Conservation (phyloP, 2,888 invertebrate species). For the Eupithecia abbreviata region DNA sequence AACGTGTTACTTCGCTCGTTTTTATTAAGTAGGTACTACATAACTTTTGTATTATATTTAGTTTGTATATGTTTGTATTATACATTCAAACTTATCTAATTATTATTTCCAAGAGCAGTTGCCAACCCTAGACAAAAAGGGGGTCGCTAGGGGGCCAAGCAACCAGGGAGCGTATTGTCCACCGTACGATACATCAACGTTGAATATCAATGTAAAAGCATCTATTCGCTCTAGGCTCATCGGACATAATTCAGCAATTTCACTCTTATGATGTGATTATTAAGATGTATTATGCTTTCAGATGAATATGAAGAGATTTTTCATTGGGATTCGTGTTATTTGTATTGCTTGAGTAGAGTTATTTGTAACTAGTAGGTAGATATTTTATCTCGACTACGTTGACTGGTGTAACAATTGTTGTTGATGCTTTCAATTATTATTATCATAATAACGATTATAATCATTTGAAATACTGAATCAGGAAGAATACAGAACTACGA, state of each 20-base stretch:
- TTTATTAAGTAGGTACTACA: neutral
- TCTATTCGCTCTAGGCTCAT: constrained; percentile 65
- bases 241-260: constrained; percentile 70
- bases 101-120: neutral
- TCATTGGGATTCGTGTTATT: constrained; percentile 41
- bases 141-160: constrained; percentile 53
- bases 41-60: no score
- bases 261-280: constrained; percentile 68
- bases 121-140: constrained; percentile 57
- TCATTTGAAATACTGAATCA: no score
- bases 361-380: constrained; percentile 2
- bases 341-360: constrained; percentile 32
- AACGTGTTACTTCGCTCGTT: no score
- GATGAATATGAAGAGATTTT: constrained; percentile 40
- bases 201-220: constrained; percentile 74
- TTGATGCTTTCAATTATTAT: neutral
- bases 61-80: no score
- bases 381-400: neutral
- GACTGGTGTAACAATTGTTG: neutral
- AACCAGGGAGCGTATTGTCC: constrained; percentile 67
- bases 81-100: neutral
- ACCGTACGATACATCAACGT: constrained; percentile 72
- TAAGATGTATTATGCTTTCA: constrained; percentile 55
- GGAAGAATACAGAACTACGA: no score
- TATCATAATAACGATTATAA: no score